phyloP scores from a whole-genome alignment of 1,140 invertebrate genomes.

The Temnothorax curvispinosus region DNA sequence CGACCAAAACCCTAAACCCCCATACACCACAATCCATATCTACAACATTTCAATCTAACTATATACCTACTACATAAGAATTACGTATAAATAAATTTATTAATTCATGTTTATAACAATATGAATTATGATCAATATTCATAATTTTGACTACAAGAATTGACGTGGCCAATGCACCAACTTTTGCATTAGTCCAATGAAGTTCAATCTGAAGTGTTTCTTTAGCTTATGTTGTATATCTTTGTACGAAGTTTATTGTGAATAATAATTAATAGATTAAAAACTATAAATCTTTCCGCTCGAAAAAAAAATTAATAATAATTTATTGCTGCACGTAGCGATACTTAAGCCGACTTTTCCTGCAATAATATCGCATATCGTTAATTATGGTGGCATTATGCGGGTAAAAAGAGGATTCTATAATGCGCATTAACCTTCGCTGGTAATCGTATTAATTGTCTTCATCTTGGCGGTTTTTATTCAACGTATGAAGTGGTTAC shows the following conservation, averaged over 20 bases:
- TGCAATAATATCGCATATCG: background rate
- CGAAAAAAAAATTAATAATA: background rate
- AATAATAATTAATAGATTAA: conserved; percentile 13
- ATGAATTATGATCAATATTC: background rate
- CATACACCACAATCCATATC: conserved; percentile 21
- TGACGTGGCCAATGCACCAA: background rate
- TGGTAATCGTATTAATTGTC: conserved; percentile 43
- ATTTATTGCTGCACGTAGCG: background rate
- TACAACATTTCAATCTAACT: background rate
- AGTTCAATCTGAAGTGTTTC: background rate
- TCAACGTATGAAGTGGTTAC: conserved; percentile 33
- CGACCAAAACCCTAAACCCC: conserved; percentile 1
- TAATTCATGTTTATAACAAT: background rate
- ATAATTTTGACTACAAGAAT: conserved; percentile 1
- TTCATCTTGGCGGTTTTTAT: conserved; percentile 62
- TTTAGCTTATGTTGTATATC: background rate
- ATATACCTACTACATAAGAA: too few relatives aligned
- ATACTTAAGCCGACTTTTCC: conserved; percentile 3
- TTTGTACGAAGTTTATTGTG: background rate
- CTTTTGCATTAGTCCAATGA: background rate
- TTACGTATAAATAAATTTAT: background rate
- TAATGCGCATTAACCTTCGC: background rate
- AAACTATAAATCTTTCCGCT: background rate
- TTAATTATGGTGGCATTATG: background rate
- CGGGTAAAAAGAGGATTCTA: conserved; percentile 1